Base-by-base conservation (phyloP, 2,888 invertebrate species). In the Mythimna loreyi region DNA sequence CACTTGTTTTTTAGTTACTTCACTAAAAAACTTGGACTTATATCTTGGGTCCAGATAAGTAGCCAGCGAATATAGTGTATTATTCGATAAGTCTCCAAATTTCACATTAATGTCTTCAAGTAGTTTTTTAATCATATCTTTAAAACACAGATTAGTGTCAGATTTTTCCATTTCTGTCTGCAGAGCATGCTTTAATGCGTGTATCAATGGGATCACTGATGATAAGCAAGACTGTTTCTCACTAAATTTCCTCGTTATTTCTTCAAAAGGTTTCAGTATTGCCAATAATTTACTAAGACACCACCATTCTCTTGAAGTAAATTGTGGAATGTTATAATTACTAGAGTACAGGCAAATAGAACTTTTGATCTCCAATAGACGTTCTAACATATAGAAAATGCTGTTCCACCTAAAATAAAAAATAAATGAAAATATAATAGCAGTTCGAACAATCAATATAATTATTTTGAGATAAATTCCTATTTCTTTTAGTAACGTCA, bases 241-340 rank as follows among this genome's bases (percentile, higher is more conserved):
- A 9, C 40, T 40, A 4, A 68, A 9, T 25, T 40, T 49, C 3
- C 1, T 49, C 0, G 60, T 49, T 36, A 60, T 60, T 72, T 40
- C 72, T 30, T 68, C 68, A 16, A 68, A 60, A 30, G 72, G 68
- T 25, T 72, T 72, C 9, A 68, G 30, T 60, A 68, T 60, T 40
- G 49, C 40, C 3, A 25, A 28, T 30, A 68, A 13, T 40, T 72
- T 25, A 19, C 7, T 40, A 9, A 68, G 72, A 21, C 0, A 5
- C 23, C 2, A 9, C 60, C 72, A 60, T 30, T 68, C 68, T 40
- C 40, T 21, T 40, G 30, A 8, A 4, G 61, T 30, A 9, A 68
- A 60, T 30, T 30, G 68, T 21, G 40, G 30, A n/a, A 72, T 68
- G 23, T 30, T 50, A 30, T 68, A 72, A 19, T 68, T 68, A 6